Percentiles rank a stretch among this genome's conserved stretches.
Evolutionary conservation across 1,140 invertebrate species (phyloP).

Genomic region (Rhynchophorus ferrugineus): DNA sequence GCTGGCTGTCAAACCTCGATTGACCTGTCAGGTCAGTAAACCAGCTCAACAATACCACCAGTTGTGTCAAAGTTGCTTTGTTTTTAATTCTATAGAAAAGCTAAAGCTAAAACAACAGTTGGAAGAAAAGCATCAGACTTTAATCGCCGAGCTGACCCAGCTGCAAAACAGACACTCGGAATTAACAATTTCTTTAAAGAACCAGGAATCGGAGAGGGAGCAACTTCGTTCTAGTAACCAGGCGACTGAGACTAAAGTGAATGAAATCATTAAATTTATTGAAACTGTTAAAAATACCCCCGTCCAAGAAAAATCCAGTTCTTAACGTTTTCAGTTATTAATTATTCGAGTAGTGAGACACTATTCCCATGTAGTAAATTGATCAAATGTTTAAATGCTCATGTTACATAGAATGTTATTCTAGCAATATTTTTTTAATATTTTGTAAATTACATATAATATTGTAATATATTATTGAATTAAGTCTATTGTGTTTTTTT

Average conservation of each 20-base stretch:
- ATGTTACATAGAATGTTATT: background rate
- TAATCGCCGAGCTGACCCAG: slow-evolving; percentile 34
- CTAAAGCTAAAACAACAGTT: slow-evolving; percentile 36
- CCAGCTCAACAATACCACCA: background rate
- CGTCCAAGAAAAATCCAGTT: slow-evolving; percentile 9
- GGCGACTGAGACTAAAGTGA: slow-evolving; percentile 35
- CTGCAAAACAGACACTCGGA: slow-evolving; percentile 37
- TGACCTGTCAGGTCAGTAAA: slow-evolving; percentile 30
- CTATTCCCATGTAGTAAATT: no score
- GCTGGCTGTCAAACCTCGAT: slow-evolving; percentile 27
- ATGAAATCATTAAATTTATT: slow-evolving; percentile 35
- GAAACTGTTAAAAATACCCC: slow-evolving; percentile 27
- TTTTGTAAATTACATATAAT: background rate
- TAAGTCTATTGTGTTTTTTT: no score
- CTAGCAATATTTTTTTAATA: background rate
- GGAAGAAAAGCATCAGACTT: slow-evolving; percentile 32
- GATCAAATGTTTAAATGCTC: no score
- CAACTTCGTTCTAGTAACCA: slow-evolving; percentile 28
- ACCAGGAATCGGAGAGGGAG: slow-evolving; percentile 32
- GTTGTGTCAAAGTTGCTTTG: no score
- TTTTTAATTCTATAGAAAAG: slow-evolving; percentile 31
- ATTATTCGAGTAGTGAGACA: no score
- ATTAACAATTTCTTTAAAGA: slow-evolving; percentile 36
- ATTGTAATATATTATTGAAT: no score
- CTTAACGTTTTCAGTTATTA: slow-evolving; percentile 1